phyloP scores from a whole-genome alignment of 2,888 invertebrate species.

The Leptinotarsa tumamoca region DNA sequence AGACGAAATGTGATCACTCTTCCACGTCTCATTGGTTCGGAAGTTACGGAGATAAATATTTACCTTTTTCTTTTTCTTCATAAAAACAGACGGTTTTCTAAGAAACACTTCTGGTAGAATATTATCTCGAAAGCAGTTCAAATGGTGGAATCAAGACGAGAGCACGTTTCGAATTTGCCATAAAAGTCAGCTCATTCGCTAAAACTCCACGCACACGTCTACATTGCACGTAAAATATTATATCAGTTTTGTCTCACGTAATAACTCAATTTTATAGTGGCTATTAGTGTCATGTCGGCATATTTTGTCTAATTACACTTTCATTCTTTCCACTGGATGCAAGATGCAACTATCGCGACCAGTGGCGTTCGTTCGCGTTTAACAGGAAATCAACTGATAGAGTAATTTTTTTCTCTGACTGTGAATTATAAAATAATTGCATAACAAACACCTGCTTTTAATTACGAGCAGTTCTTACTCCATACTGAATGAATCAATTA shows the following conservation, averaged over 20 bases:
- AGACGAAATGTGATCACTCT: background rate
- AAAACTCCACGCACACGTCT: constrained; percentile 1
- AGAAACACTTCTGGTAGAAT: background rate
- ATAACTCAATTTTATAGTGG: constrained; percentile 31
- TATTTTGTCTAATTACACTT: constrained; percentile 19
- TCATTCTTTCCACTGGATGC: background rate
- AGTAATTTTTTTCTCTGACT: too few relatives aligned
- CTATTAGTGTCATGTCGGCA: constrained; percentile 31
- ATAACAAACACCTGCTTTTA: too few relatives aligned
- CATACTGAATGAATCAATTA: too few relatives aligned
- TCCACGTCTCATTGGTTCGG: background rate
- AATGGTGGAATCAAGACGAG: background rate
- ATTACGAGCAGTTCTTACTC: too few relatives aligned
- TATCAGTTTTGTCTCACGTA: constrained; percentile 27
- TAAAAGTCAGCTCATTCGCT: background rate
- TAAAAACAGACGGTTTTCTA: background rate
- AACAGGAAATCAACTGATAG: background rate
- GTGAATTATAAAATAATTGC: too few relatives aligned
- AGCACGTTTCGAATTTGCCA: constrained; percentile 21
- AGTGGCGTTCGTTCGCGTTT: background rate
- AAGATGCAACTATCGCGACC: background rate
- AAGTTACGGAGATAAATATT: background rate
- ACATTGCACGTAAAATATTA: background rate
- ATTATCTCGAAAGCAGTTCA: background rate
- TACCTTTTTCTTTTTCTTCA: background rate